phyloP scores from a whole-genome alignment of 2,888 invertebrate genomes.

The Calliopum simillimum region DNA sequence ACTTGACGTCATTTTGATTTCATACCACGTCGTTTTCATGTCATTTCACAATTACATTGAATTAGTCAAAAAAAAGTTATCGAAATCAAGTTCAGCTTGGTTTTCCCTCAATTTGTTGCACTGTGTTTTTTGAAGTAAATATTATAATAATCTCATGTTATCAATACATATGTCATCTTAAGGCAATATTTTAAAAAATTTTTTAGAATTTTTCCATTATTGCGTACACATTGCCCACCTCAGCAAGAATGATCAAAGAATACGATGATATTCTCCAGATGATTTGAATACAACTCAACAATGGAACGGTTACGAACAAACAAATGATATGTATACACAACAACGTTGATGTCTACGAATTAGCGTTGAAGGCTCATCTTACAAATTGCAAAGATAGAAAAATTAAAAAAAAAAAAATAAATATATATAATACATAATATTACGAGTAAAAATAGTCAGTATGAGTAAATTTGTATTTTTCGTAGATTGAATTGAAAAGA shows the following conservation, averaged over 20 bases:
- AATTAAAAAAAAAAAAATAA: constrained; percentile 16
- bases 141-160: too few species aligned
- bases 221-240: constrained; percentile 11
- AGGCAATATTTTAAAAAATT: too few species aligned
- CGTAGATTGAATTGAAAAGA: constrained; percentile 43
- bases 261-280: neutral
- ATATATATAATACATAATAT: neutral
- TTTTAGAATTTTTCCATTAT: neutral
- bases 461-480: constrained; percentile 6
- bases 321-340: constrained; percentile 1
- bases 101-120: too few species aligned
- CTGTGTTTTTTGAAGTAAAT: too few species aligned
- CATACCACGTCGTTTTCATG: too few species aligned
- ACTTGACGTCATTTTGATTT: too few species aligned
- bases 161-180: too few species aligned
- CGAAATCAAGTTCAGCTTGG: too few species aligned
- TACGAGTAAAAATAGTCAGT: constrained; percentile 19
- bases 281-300: constrained; percentile 5
- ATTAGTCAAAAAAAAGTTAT: too few species aligned
- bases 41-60: too few species aligned
- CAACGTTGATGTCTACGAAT: constrained; percentile 43
- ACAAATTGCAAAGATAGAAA: constrained; percentile 40
- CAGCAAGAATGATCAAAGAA: neutral
- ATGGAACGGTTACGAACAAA: constrained; percentile 1
- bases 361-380: constrained; percentile 55